Conservation (phyloP, 2,888 invertebrate species). For the Ornithoptera alexandrae region DNA sequence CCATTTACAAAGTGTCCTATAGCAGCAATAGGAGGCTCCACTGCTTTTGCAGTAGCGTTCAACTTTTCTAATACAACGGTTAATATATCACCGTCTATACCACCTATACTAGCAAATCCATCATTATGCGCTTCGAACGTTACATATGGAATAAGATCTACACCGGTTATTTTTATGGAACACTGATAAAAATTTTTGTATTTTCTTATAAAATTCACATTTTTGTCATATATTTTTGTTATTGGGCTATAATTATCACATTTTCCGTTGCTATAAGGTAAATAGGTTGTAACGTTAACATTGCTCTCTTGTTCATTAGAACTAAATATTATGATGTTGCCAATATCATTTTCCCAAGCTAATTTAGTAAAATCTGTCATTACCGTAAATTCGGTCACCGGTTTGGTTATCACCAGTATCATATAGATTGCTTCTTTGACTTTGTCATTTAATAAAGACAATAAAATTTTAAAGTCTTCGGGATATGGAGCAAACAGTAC, state of each 20-base stretch:
- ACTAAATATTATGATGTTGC: constrained; percentile 50
- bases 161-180: constrained; percentile 42
- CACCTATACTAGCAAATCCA: constrained; percentile 39
- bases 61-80: constrained; percentile 40
- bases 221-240: constrained; percentile 33
- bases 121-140: constrained; percentile 37
- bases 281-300: constrained; percentile 46
- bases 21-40: constrained; percentile 34
- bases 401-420: constrained; percentile 43
- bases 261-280: constrained; percentile 45
- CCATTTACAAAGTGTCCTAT: constrained; percentile 43
- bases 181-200: constrained; percentile 54
- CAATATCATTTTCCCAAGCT: constrained; percentile 50
- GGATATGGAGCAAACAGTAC: constrained; percentile 45
- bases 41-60: constrained; percentile 47
- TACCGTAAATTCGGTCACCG: constrained; percentile 31
- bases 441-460: constrained; percentile 39
- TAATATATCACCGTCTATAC: constrained; percentile 47
- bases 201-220: constrained; percentile 48
- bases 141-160: constrained; percentile 43
- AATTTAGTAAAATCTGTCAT: constrained; percentile 40
- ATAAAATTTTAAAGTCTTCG: constrained; percentile 44
- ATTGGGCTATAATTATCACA: constrained; percentile 49
- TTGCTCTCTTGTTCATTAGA: constrained; percentile 29
- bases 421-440: constrained; percentile 43